These are phyloP conservation scores for Sycobia sp. DNA, from an alignment of 1,140 invertebrate species.

Conservation along the genomic window DNA sequence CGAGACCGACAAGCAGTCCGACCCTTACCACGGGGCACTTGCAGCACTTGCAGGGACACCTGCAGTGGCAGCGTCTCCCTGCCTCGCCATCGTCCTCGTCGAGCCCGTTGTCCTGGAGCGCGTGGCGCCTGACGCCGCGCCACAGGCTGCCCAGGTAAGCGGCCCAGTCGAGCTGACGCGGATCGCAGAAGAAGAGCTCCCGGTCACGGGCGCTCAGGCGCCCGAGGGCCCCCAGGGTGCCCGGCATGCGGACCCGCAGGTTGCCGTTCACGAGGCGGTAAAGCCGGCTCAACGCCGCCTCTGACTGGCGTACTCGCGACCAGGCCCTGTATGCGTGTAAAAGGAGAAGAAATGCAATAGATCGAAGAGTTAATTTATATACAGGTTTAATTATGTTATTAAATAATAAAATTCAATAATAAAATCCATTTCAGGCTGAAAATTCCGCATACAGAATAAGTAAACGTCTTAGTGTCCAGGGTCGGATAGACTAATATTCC, in stretches of 20 bases:
- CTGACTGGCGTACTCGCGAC: slow-evolving; percentile 7
- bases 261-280: slow-evolving; percentile 62
- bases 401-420: too few species aligned
- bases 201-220: slow-evolving; percentile 64
- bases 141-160: slow-evolving; percentile 66
- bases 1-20: too few species aligned
- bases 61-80: not conserved
- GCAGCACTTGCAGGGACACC: slow-evolving; percentile 8
- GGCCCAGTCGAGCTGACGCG: slow-evolving; percentile 65
- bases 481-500: too few species aligned
- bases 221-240: slow-evolving; percentile 59
- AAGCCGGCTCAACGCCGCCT: slow-evolving; percentile 39
- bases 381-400: too few species aligned
- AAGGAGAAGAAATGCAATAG: not conserved
- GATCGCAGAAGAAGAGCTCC: slow-evolving; percentile 66
- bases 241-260: slow-evolving; percentile 63
- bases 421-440: too few species aligned
- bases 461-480: too few species aligned
- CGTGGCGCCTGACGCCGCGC: slow-evolving; percentile 64
- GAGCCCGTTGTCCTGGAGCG: not conserved
- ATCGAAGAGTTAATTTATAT: not conserved
- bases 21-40: not conserved
- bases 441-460: too few species aligned
- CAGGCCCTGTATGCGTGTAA: slow-evolving; percentile 9
- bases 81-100: not conserved